A percentile compares a stretch with the other conserved stretches of the same genome.
phyloP scores from a whole-genome alignment of 2,888 invertebrate genomes.

The Dorcus parallelipipedus region DNA sequence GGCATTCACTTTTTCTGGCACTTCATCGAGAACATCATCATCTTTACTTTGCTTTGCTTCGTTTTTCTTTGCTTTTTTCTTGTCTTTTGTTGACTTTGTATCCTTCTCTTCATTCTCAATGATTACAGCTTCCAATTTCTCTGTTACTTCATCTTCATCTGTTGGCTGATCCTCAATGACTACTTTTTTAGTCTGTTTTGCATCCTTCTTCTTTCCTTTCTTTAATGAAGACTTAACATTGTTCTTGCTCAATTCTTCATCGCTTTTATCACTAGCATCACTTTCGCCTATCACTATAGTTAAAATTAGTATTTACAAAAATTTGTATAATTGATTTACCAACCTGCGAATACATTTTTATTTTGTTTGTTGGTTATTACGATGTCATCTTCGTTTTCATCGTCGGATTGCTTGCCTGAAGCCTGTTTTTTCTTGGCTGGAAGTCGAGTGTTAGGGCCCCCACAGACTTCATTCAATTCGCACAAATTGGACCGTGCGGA shows the following conservation, averaged over 20 bases:
- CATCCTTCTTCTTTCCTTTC: constrained; percentile 35
- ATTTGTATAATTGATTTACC: too few species aligned
- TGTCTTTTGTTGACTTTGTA: constrained; percentile 19
- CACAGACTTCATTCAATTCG: too few species aligned
- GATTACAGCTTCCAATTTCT: constrained; percentile 14
- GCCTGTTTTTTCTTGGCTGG: constrained; percentile 17
- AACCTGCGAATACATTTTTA: not conserved
- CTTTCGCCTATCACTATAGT: not conserved
- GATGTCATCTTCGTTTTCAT: constrained; percentile 19
- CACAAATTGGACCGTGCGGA: too few species aligned
- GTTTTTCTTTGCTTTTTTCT: constrained; percentile 24
- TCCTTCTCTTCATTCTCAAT: constrained; percentile 17
- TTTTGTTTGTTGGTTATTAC: constrained; percentile 3
- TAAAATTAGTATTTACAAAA: too few species aligned
- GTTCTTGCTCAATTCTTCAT: too few species aligned
- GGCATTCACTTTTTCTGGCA: constrained; percentile 14
- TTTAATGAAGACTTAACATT: constrained; percentile 21
- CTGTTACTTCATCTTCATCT: constrained; percentile 43
- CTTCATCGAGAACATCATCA: constrained; percentile 2
- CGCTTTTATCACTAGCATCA: not conserved
- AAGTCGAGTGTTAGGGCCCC: not conserved
- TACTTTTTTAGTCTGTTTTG: constrained; percentile 5
- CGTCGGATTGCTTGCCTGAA: constrained; percentile 30
- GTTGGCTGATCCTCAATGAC: constrained; percentile 25
- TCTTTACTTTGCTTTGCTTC: constrained; percentile 23